A percentile compares a stretch with the other conserved stretches of the same genome.
phyloP scores from a whole-genome alignment of 2,797 vertebrate genomes.

The Characodon lateralis region DNA sequence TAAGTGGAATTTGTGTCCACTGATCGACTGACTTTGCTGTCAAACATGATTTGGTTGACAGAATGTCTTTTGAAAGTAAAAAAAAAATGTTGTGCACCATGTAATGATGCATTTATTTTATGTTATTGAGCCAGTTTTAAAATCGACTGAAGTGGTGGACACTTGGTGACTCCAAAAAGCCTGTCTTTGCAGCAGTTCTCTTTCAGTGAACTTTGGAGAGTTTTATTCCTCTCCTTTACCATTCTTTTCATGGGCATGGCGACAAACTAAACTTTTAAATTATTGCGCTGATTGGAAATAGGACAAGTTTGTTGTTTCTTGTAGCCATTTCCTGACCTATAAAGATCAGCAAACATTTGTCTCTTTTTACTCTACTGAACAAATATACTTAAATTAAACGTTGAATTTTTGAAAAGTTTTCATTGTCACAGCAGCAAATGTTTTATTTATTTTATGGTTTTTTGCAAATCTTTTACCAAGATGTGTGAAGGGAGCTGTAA shows the following conservation, averaged over 20 bases:
- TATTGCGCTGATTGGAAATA: background rate
- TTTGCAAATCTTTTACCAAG: background rate
- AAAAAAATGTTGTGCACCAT: background rate
- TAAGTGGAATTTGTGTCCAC: background rate
- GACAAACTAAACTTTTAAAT: background rate
- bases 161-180: background rate
- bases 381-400: background rate
- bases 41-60: background rate
- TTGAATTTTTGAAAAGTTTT: background rate
- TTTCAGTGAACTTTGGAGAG: background rate
- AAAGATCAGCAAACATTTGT: no score
- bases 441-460: background rate
- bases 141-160: background rate
- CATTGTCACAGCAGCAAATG: background rate
- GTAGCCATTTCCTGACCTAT: no score
- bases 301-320: no score
- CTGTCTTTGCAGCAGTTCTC: background rate
- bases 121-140: background rate
- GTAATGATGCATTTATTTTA: background rate
- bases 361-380: no score
- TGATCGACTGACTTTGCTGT: background rate
- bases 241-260: no score
- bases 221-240: no score
- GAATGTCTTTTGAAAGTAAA: background rate
- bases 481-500: no score